These are phyloP conservation scores for Chymomyza caudatula DNA, from an alignment of 2,888 invertebrate species.

Conservation along the genomic window DNA sequence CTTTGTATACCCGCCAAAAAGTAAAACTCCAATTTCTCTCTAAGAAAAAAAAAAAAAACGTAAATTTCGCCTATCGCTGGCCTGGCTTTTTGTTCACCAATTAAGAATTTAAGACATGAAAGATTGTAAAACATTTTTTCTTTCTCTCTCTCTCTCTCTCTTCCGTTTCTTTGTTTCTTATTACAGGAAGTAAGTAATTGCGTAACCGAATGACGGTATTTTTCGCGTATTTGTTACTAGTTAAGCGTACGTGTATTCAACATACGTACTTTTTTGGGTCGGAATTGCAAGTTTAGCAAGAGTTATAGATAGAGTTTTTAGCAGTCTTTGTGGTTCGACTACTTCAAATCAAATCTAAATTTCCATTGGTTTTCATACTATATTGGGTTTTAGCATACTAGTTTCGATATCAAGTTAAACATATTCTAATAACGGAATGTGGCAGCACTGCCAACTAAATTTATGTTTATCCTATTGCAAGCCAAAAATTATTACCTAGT, in stretches of 20 bases:
- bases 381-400: not conserved
- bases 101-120: conserved; percentile 46
- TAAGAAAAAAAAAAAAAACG: not conserved
- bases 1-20: conserved; percentile 22
- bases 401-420: not conserved
- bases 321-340: too few relatives aligned
- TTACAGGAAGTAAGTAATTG: conserved; percentile 78
- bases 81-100: conserved; percentile 65
- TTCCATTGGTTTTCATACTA: not conserved
- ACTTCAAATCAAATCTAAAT: too few relatives aligned
- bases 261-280: not conserved
- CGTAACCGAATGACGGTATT: conserved; percentile 23
- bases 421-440: not conserved
- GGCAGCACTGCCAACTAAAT: conserved; percentile 16
- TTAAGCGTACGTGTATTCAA: not conserved
- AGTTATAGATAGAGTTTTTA: too few relatives aligned
- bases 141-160: conserved; percentile 52
- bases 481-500: conserved; percentile 15
- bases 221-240: conserved; percentile 15
- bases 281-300: too few relatives aligned
- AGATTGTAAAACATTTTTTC: conserved; percentile 54
- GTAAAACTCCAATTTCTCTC: conserved; percentile 29
- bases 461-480: conserved; percentile 27
- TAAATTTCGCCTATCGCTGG: conserved; percentile 65
- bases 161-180: conserved; percentile 66